These are phyloP conservation scores for Oenanthe oenanthe DNA, from an alignment of 2,113 vertebrate genomes.

Conservation along the genomic window DNA sequence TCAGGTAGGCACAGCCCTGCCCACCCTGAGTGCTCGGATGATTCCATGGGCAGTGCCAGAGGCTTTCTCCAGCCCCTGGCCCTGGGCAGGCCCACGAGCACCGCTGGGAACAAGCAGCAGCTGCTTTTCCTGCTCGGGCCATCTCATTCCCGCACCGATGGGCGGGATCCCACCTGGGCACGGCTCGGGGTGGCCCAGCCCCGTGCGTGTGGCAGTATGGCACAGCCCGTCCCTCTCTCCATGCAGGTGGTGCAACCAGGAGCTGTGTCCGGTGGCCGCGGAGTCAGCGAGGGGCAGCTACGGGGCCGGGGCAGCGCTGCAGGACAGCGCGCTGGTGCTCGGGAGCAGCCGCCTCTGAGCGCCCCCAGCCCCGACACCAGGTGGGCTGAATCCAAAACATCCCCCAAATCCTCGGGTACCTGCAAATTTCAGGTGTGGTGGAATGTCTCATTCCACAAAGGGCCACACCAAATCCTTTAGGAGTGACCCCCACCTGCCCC, in stretches of 20 bases:
- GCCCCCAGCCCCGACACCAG: background rate
- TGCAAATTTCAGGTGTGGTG: background rate
- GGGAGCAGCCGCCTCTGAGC: constrained; percentile 29
- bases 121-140: background rate
- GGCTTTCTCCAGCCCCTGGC: background rate
- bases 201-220: rapidly evolving
- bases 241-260: constrained; percentile 83
- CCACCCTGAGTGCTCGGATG: rapidly evolving
- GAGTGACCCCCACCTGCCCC: background rate
- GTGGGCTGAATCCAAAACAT: background rate
- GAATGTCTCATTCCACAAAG: rapidly evolving
- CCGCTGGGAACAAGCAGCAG: background rate
- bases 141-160: rapidly evolving
- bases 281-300: constrained; percentile 71
- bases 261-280: constrained; percentile 75
- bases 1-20: constrained; percentile 55
- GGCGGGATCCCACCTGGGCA: background rate
- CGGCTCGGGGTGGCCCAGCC: background rate
- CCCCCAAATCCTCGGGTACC: background rate
- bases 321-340: constrained; percentile 69
- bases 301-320: background rate
- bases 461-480: background rate
- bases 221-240: background rate
- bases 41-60: rapidly evolving
- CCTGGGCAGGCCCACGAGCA: rapidly evolving